phyloP scores from a whole-genome alignment of 1,140 invertebrate genomes.

The Ectropis grisescens region DNA sequence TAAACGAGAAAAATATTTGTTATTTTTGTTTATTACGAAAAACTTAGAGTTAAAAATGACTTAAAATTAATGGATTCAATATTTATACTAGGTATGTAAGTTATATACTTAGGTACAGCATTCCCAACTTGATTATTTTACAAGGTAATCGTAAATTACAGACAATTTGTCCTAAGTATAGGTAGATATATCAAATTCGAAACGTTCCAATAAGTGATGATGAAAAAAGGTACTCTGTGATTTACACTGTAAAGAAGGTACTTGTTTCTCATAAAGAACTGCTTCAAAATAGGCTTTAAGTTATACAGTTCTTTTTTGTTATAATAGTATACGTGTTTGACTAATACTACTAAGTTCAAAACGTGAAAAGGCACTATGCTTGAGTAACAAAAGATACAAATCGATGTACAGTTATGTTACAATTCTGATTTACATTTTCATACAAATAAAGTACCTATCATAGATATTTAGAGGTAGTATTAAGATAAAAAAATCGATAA shows the following conservation, averaged over 20 bases:
- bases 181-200: constrained; percentile 25
- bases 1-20: too few relatives aligned
- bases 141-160: constrained; percentile 17
- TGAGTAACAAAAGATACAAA: constrained; percentile 27
- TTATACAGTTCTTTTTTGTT: constrained; percentile 18
- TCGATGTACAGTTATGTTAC: constrained; percentile 10
- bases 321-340: constrained; percentile 25
- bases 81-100: too few relatives aligned
- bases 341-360: constrained; percentile 32
- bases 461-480: too few relatives aligned
- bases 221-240: constrained; percentile 14
- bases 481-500: too few relatives aligned
- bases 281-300: too few relatives aligned
- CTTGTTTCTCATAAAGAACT: constrained; percentile 3
- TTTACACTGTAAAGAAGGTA: constrained; percentile 11
- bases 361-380: constrained; percentile 60
- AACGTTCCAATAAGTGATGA: constrained; percentile 10
- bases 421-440: too few relatives aligned
- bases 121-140: constrained; percentile 23
- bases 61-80: too few relatives aligned
- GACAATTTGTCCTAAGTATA: constrained; percentile 18
- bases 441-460: too few relatives aligned
- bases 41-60: too few relatives aligned
- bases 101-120: constrained; percentile 15
- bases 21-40: too few relatives aligned